phyloP scores from a whole-genome alignment of 2,888 invertebrate genomes.

The Metallyticus violacea region DNA sequence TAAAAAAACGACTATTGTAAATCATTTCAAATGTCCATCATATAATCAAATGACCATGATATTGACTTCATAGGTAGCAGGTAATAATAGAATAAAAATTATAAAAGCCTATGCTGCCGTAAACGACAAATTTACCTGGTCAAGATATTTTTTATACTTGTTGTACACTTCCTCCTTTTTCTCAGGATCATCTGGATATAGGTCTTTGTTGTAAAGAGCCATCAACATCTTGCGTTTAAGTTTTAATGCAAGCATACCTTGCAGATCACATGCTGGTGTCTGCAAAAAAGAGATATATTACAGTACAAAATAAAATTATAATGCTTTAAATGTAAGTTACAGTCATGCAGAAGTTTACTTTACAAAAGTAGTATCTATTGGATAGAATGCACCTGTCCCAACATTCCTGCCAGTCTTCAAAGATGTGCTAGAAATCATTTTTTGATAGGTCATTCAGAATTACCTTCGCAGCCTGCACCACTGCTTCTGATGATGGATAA shows the following conservation, averaged over 20 bases:
- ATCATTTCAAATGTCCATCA: not conserved
- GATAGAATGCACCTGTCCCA: too few species aligned
- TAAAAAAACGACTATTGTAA: too few species aligned
- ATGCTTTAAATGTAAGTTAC: not conserved
- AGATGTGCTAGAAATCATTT: too few species aligned
- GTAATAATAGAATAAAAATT: too few species aligned
- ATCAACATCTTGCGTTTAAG: slow-evolving; percentile 82
- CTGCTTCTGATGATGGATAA: too few species aligned
- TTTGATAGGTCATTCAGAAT: too few species aligned
- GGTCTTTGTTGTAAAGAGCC: slow-evolving; percentile 58
- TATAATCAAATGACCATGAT: too few species aligned
- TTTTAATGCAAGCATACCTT: slow-evolving; percentile 78
- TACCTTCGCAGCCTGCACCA: too few species aligned
- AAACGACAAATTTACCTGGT: slow-evolving; percentile 60
- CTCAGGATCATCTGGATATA: slow-evolving; percentile 61
- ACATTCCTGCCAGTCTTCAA: too few species aligned
- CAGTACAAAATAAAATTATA: not conserved
- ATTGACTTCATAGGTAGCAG: too few species aligned
- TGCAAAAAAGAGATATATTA: slow-evolving; percentile 48
- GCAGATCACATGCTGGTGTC: slow-evolving; percentile 89
- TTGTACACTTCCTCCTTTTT: slow-evolving; percentile 69
- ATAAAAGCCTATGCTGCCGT: not conserved
- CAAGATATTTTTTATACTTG: slow-evolving; percentile 77
- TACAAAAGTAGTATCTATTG: too few species aligned
- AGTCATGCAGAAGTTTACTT: too few species aligned